Evolutionary conservation across 2,113 vertebrate genomes (phyloP).

Genomic region (Python bivittatus): DNA sequence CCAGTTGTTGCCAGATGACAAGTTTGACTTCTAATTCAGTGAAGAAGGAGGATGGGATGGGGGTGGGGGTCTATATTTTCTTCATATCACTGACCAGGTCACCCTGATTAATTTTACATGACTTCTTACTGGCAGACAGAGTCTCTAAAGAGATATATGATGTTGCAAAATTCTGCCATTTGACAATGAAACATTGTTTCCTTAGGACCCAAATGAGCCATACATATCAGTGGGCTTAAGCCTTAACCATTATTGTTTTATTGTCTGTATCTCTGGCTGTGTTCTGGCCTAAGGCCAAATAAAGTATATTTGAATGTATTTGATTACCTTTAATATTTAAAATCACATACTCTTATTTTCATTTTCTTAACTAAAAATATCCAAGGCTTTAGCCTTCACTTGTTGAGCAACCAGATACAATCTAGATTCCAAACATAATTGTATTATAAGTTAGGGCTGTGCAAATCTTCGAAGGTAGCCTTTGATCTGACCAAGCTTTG

Average conservation of each 20-base stretch:
- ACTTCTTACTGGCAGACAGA: background rate
- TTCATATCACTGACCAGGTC: background rate
- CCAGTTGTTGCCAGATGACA: background rate
- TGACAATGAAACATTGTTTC: background rate
- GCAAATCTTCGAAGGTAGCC: background rate
- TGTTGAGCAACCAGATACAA: background rate
- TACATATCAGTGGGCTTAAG: background rate
- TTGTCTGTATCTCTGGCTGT: background rate
- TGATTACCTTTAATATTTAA: background rate
- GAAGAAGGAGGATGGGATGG: background rate
- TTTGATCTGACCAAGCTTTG: background rate
- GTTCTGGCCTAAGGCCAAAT: background rate
- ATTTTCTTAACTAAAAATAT: background rate
- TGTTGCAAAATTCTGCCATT: background rate
- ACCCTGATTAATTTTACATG: background rate
- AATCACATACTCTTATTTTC: background rate
- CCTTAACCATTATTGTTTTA: background rate
- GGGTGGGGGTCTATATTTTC: background rate
- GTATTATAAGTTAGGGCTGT: background rate
- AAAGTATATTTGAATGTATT: background rate
- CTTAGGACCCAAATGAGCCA: background rate
- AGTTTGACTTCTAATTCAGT: background rate
- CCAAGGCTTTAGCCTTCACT: background rate
- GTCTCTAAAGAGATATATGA: background rate
- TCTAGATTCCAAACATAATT: background rate